These are phyloP conservation scores for Muntiacus muntjak DNA, from an alignment of 2,113 vertebrate species.

Conservation along the genomic window DNA sequence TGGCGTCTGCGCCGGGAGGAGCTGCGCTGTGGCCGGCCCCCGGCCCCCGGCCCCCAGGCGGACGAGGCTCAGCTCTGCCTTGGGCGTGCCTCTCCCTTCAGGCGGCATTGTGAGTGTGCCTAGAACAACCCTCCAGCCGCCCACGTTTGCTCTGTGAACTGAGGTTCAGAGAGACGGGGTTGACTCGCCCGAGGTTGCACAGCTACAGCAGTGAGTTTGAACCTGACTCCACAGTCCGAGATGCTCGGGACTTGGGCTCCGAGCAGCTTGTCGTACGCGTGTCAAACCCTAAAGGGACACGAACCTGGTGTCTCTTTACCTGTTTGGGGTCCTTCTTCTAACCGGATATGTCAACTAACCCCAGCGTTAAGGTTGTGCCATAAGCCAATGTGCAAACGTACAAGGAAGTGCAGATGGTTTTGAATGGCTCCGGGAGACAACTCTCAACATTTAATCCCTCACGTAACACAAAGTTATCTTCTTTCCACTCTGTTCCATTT, in stretches of 20 bases:
- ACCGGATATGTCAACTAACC: background rate
- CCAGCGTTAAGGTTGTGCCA: background rate
- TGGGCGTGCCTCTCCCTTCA: background rate
- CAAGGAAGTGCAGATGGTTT: background rate
- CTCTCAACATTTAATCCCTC: background rate
- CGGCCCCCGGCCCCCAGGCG: background rate
- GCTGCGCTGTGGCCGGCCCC: background rate
- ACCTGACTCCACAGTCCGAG: background rate
- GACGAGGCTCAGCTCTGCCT: background rate
- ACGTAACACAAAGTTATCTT: fast-evolving
- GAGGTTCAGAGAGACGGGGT: background rate
- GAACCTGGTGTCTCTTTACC: background rate
- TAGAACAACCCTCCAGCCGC: background rate
- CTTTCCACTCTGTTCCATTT: background rate
- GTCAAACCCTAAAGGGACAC: too few relatives aligned
- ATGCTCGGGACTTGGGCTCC: background rate
- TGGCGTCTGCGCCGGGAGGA: background rate
- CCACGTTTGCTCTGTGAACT: background rate
- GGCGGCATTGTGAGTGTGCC: too few relatives aligned
- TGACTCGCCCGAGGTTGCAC: too few relatives aligned
- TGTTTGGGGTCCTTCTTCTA: background rate
- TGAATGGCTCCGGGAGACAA: background rate
- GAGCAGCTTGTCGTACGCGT: background rate
- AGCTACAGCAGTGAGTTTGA: too few relatives aligned
- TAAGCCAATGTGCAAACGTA: background rate